These are phyloP conservation scores for Cyaniris semiargus DNA, from an alignment of 2,888 invertebrate species.

Conservation along the genomic window DNA sequence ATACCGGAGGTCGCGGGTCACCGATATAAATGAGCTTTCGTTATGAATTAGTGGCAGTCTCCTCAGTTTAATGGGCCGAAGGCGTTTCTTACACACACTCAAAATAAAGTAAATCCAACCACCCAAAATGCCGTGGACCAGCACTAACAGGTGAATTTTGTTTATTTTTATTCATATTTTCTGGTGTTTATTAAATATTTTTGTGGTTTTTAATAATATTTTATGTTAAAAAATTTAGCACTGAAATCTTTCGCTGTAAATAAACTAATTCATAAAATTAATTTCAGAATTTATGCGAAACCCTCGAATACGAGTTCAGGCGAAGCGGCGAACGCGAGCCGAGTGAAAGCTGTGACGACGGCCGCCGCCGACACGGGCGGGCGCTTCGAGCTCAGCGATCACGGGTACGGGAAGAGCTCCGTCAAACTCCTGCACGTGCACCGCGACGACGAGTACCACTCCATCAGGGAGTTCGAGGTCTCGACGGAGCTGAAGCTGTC, in stretches of 20 bases:
- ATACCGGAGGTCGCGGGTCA: conserved; percentile 70
- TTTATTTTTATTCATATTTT: conserved; percentile 14
- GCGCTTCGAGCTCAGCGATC: conserved; percentile 82
- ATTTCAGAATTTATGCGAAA: conserved; percentile 73
- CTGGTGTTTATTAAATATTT: neutral
- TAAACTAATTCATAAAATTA: neutral
- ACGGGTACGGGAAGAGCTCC: conserved; percentile 87
- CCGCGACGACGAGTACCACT: conserved; percentile 84
- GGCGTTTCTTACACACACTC: conserved; percentile 68
- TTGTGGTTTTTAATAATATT: neutral
- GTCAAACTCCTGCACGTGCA: conserved; percentile 87
- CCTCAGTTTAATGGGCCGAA: conserved; percentile 59
- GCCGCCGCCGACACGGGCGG: conserved; percentile 72
- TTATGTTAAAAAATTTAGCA: neutral
- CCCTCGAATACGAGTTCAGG: conserved; percentile 68
- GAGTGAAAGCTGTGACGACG: conserved; percentile 51
- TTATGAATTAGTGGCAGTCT: conserved; percentile 54
- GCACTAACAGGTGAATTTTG: conserved; percentile 66
- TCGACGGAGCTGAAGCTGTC: conserved; percentile 85
- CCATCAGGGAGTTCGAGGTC: conserved; percentile 87
- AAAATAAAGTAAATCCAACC: conserved; percentile 67
- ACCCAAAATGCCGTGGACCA: conserved; percentile 73
- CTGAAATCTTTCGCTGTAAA: neutral
- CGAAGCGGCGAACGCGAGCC: conserved; percentile 46
- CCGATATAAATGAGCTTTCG: conserved; percentile 60